These are phyloP conservation scores for Stenoptilia bipunctidactyla DNA, from an alignment of 2,888 invertebrate species.

Conservation along the genomic window DNA sequence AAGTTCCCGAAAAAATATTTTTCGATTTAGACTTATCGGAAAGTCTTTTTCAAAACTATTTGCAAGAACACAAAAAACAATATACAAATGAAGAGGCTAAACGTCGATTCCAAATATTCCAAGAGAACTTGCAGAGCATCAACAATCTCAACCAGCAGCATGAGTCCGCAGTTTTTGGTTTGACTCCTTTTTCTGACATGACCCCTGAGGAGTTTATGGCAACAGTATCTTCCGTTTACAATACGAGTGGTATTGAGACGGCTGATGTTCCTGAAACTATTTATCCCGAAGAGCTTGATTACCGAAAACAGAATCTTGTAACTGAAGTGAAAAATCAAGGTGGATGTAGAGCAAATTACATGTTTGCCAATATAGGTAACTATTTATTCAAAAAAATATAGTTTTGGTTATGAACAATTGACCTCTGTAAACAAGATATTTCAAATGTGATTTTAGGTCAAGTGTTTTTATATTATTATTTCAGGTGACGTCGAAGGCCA, in stretches of 20 bases:
- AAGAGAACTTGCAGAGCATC: background rate
- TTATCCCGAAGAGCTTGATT: slow-evolving; percentile 10
- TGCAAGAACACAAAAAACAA: background rate
- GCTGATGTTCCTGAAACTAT: no score
- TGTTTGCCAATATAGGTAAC: slow-evolving; percentile 13
- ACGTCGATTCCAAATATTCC: no score
- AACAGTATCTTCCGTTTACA: slow-evolving; percentile 21
- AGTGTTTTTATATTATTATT: no score
- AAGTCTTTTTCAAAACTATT: background rate
- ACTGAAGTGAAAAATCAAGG: slow-evolving; percentile 12
- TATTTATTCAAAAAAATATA: no score
- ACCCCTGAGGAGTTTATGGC: background rate
- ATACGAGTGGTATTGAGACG: no score
- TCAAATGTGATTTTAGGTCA: no score
- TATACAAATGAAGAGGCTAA: background rate
- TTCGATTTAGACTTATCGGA: no score
- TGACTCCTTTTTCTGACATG: background rate
- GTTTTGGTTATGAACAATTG: no score
- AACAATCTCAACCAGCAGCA: background rate
- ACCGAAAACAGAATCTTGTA: slow-evolving; percentile 5
- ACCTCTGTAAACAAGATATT: no score
- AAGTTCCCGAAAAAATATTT: no score
- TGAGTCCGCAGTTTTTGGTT: background rate
- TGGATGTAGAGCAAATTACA: slow-evolving; percentile 10
- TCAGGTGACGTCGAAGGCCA: no score